Evolutionary conservation across 2,888 invertebrate genomes (phyloP).

Genomic region (Calliphora vomitoria): DNA sequence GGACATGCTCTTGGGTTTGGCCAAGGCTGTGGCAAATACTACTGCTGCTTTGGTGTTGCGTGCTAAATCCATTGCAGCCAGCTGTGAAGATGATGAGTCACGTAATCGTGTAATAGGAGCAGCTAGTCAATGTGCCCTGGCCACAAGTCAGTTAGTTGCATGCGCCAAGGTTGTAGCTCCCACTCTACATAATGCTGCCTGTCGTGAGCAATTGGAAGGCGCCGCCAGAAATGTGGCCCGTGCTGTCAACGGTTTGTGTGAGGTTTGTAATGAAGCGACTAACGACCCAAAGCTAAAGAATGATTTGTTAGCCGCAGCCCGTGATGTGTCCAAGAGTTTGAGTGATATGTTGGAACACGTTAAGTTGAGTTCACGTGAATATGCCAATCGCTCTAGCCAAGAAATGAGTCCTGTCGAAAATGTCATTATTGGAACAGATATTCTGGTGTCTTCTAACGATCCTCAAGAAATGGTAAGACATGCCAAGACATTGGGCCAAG

Average conservation of each 20-base stretch:
- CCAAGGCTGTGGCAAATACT: constrained; percentile 98
- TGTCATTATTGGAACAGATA: constrained; percentile 95
- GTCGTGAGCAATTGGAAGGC: constrained; percentile 95
- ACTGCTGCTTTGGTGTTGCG: constrained; percentile 98
- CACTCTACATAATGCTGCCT: constrained; percentile 91
- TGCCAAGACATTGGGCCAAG: constrained; percentile 95
- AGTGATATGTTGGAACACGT: constrained; percentile 96
- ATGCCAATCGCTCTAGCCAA: constrained; percentile 88
- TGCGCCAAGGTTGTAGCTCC: constrained; percentile 97
- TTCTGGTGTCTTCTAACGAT: constrained; percentile 93
- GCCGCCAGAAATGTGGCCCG: constrained; percentile 97
- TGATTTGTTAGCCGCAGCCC: constrained; percentile 93
- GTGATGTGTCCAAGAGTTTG: constrained; percentile 94
- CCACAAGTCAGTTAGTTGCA: constrained; percentile 98
- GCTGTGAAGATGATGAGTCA: constrained; percentile 88
- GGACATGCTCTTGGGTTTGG: constrained; percentile 96
- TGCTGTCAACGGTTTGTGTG: constrained; percentile 95
- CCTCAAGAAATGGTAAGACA: constrained; percentile 97
- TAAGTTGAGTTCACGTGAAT: constrained; percentile 88
- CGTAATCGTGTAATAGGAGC: constrained; percentile 92
- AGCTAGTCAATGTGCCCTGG: constrained; percentile 98
- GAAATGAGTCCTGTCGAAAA: constrained; percentile 94
- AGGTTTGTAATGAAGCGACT: constrained; percentile 90
- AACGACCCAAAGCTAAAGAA: constrained; percentile 89
- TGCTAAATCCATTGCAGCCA: constrained; percentile 98